These are phyloP conservation scores for Tetheella fluctuosa DNA, from an alignment of 2,888 invertebrate genomes.

Conservation along the genomic window DNA sequence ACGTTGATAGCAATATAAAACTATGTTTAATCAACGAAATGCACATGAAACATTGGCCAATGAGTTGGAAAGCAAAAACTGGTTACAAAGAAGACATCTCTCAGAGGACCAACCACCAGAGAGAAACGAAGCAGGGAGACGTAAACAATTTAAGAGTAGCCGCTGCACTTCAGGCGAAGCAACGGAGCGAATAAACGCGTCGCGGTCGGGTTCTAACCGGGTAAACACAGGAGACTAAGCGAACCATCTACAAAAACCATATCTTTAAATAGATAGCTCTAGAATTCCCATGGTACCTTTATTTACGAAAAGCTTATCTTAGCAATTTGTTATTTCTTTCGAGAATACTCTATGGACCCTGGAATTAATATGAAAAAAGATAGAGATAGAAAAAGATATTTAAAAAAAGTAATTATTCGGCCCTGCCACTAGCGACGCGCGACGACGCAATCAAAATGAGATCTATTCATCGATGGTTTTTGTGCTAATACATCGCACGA, in stretches of 20 bases:
- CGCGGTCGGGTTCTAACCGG: slow-evolving; percentile 48
- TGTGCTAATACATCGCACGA: slow-evolving; percentile 4
- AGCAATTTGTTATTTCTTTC: slow-evolving; percentile 42
- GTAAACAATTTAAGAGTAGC: slow-evolving; percentile 70
- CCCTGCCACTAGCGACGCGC: not conserved
- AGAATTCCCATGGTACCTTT: slow-evolving; percentile 36
- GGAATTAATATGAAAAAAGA: slow-evolving; percentile 47
- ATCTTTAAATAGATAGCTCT: slow-evolving; percentile 49
- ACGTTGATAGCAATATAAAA: not conserved
- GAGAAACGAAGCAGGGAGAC: slow-evolving; percentile 53
- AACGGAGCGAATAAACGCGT: slow-evolving; percentile 65
- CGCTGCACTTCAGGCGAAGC: slow-evolving; percentile 60
- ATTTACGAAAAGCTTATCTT: slow-evolving; percentile 45
- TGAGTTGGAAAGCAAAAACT: slow-evolving; percentile 39
- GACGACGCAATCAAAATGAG: slow-evolving; percentile 10
- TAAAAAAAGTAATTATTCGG: slow-evolving; percentile 7
- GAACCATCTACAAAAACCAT: slow-evolving; percentile 39
- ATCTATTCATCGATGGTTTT: slow-evolving; percentile 11
- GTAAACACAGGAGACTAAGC: slow-evolving; percentile 51
- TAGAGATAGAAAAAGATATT: slow-evolving; percentile 36
- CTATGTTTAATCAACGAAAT: not conserved
- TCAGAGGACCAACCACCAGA: slow-evolving; percentile 33
- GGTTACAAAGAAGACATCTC: slow-evolving; percentile 39
- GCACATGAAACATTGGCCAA: slow-evolving; percentile 29
- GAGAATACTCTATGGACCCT: slow-evolving; percentile 41